These are phyloP conservation scores for Tetramorium bicarinatum DNA, from an alignment of 2,888 invertebrate species.

Conservation along the genomic window DNA sequence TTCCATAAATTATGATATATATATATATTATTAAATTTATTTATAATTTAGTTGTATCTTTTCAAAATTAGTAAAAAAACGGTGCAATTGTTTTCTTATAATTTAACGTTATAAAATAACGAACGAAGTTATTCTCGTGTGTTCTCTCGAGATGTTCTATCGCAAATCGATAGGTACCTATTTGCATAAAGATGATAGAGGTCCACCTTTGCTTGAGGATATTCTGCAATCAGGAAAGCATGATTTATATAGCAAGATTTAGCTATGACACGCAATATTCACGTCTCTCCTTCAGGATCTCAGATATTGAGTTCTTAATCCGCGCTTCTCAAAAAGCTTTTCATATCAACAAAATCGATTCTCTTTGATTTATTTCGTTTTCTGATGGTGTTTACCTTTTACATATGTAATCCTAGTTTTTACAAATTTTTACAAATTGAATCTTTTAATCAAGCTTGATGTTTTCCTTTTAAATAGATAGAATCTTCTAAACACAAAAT, in stretches of 20 bases:
- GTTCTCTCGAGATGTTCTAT: background rate
- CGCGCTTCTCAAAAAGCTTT: conserved; percentile 50
- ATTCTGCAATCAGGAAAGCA: conserved; percentile 37
- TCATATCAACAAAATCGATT: conserved; percentile 25
- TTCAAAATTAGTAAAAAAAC: background rate
- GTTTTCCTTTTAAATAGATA: background rate
- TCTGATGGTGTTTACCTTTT: background rate
- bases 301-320: conserved; percentile 79
- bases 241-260: conserved; percentile 49
- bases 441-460: background rate
- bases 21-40: conserved; percentile 18
- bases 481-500: background rate
- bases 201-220: conserved; percentile 42
- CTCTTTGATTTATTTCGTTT: conserved; percentile 14
- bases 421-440: background rate
- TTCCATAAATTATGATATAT: background rate
- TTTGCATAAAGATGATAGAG: conserved; percentile 32
- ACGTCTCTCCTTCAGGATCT: conserved; percentile 68
- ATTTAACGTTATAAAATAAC: background rate
- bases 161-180: conserved; percentile 15
- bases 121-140: background rate
- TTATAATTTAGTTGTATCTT: conserved; percentile 2
- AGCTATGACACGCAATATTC: conserved; percentile 74
- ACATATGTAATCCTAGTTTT: background rate
- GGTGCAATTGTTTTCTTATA: background rate